Evolutionary conservation across 2,113 vertebrate genomes (phyloP), one percentile per base, ranked within the genome.

Genomic region (Cyanoramphus novaezelandiae): DNA sequence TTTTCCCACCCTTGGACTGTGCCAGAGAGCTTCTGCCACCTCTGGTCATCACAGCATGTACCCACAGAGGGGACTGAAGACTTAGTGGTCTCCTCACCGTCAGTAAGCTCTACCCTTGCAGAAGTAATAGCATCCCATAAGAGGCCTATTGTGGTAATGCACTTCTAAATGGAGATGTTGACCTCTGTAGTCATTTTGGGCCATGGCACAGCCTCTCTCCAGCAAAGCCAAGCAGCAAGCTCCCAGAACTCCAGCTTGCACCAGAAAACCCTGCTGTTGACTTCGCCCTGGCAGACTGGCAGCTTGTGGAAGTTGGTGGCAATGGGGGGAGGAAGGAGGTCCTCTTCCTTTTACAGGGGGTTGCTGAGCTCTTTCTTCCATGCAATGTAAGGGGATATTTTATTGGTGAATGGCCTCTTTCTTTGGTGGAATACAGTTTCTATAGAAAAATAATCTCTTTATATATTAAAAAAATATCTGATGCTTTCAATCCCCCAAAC

Each of bases 261-360:
- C 15, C 3, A 21, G 37, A 55, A 63, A 86, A 11, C 6, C 14
- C 5, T 23, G 0, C 7, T 0, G 0, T 6, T 57, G 50, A 16
- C 62, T 69, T 33, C 72, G 49, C 6, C 41, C 39, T 41, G 21
- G 13, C 21, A 60, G 63, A 39, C 4, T 11, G 27, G 18, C 18
- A 44, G 25, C 27, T 55, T 35, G 9, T 0, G 3, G 28, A 3
- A 1, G 4, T 9, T 49, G 0, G 0, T 59, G 46, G 46, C 67
- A 27, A 15, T 37, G 28, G 5, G 4, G 19, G 1, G 0, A 59
- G 33, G 55, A 59, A 59, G 55, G 33, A n/a, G 55, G 2, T 9
- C 3, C 39, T 86, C 9, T 76, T 68, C 41, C 27, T 71, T 78
- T 60, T 9, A 14, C 24, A 35, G 9, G 3, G 9, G 12, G 0